Percentiles rank a stretch among this genome's conserved stretches.
Evolutionary conservation across 2,888 invertebrate species (phyloP).

Genomic region (Ennomos fuscantarius): DNA sequence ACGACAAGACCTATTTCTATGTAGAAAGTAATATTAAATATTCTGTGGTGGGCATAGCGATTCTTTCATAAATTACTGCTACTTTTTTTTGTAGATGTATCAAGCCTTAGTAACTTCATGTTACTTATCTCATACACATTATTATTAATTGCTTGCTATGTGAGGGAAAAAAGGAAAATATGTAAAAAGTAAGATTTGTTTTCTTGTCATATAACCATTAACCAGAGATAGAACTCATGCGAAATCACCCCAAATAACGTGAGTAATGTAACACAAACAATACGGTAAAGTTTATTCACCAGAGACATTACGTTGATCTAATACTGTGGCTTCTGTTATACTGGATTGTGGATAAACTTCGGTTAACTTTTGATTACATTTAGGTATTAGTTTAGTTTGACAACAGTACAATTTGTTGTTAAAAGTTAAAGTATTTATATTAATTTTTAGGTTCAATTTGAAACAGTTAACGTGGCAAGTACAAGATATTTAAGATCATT

Average conservation of each 20-base stretch:
- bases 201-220: too few species aligned
- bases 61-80: slow-evolving; percentile 10
- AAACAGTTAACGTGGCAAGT: too few species aligned
- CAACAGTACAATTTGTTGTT: background rate
- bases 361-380: slow-evolving; percentile 13
- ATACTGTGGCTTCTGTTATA: slow-evolving; percentile 8
- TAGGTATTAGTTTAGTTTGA: slow-evolving; percentile 2
- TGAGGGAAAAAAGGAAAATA: too few species aligned
- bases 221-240: too few species aligned
- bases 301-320: slow-evolving; percentile 10
- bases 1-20: slow-evolving; percentile 19
- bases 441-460: background rate
- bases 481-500: too few species aligned
- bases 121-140: background rate
- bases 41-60: background rate
- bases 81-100: slow-evolving; percentile 2
- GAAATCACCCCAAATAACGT: background rate
- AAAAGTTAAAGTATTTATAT: background rate
- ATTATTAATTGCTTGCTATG: too few species aligned
- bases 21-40: too few species aligned
- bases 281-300: slow-evolving; percentile 10
- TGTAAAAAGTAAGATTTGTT: too few species aligned
- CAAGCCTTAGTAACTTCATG: background rate
- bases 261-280: background rate
- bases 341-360: slow-evolving; percentile 2